Conservation (phyloP, 2,888 invertebrate genomes). For the Bruchidius siliquastri region DNA sequence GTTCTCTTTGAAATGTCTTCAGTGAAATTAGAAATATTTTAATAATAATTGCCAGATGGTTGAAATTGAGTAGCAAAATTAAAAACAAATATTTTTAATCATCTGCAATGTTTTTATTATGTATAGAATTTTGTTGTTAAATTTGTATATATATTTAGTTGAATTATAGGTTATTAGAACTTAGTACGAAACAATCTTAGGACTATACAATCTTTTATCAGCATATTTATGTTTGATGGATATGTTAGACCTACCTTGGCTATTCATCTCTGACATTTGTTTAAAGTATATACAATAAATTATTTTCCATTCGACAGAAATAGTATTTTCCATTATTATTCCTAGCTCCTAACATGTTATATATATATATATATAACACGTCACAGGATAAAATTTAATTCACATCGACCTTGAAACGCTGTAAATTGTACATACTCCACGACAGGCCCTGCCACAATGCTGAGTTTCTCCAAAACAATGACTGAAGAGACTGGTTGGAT, state of each 20-base stretch:
- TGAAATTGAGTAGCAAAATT: not conserved
- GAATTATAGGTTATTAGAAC: slow-evolving; percentile 1
- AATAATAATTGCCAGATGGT: not conserved
- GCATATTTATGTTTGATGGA: slow-evolving; percentile 6
- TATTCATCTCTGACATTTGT: slow-evolving; percentile 6
- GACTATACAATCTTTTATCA: slow-evolving; percentile 3
- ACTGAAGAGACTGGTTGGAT: no score
- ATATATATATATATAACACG: no score
- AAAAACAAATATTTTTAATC: not conserved
- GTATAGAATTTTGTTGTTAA: slow-evolving; percentile 7
- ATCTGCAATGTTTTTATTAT: slow-evolving; percentile 2
- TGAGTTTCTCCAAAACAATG: no score
- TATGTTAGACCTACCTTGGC: slow-evolving; percentile 6
- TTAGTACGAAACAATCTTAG: slow-evolving; percentile 7
- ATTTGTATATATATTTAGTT: slow-evolving; percentile 4
- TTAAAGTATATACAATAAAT: slow-evolving; percentile 15
- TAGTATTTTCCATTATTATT: not conserved
- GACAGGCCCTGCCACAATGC: no score
- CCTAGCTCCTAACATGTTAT: no score
- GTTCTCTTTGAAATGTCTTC: no score
- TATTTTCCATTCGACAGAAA: slow-evolving; percentile 2
- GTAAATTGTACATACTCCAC: no score
- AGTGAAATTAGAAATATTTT: not conserved
- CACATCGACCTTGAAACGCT: no score
- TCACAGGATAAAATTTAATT: no score